These are phyloP conservation scores for Zaprionus ghesquierei DNA, from an alignment of 1,140 invertebrate species.

Conservation along the genomic window DNA sequence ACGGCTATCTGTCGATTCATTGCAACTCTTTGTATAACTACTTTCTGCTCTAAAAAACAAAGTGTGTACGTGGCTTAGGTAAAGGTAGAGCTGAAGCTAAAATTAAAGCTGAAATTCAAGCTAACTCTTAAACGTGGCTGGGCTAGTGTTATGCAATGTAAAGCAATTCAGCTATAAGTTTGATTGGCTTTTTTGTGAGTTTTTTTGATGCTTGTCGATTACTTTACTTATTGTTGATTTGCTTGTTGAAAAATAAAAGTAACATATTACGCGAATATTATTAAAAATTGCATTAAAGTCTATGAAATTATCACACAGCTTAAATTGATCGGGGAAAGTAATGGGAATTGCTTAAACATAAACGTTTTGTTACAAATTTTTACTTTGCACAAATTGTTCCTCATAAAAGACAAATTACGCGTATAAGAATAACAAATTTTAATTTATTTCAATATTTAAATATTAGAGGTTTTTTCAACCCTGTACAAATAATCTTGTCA, in stretches of 20 bases:
- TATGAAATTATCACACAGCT: too few species aligned
- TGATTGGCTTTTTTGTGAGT: conserved; percentile 55
- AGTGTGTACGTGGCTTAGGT: conserved; percentile 36
- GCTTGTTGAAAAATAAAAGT: conserved; percentile 39
- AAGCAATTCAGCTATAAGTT: conserved; percentile 65
- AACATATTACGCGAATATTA: conserved; percentile 30
- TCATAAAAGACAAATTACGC: too few species aligned
- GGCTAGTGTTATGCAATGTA: conserved; percentile 57
- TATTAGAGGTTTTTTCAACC: too few species aligned
- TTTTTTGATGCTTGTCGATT: conserved; percentile 42
- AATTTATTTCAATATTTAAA: too few species aligned
- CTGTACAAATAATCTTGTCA: too few species aligned
- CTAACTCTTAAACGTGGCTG: conserved; percentile 12
- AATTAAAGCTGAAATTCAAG: background rate
- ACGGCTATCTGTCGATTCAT: conserved; percentile 30
- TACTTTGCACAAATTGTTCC: too few species aligned
- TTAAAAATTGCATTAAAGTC: conserved; percentile 19
- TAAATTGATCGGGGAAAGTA: too few species aligned
- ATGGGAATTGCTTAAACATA: too few species aligned
- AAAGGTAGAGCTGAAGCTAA: conserved; percentile 11
- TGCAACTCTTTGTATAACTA: conserved; percentile 24
- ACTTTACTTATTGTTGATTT: conserved; percentile 30
- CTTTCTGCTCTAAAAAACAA: conserved; percentile 72
- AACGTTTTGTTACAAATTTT: too few species aligned
- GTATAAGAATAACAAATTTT: too few species aligned